Percentiles rank a stretch among this genome's conserved stretches.
Conservation (phyloP, 37 sponge, comb jelly and placozoan species). For the Haliclona indistincta region DNA sequence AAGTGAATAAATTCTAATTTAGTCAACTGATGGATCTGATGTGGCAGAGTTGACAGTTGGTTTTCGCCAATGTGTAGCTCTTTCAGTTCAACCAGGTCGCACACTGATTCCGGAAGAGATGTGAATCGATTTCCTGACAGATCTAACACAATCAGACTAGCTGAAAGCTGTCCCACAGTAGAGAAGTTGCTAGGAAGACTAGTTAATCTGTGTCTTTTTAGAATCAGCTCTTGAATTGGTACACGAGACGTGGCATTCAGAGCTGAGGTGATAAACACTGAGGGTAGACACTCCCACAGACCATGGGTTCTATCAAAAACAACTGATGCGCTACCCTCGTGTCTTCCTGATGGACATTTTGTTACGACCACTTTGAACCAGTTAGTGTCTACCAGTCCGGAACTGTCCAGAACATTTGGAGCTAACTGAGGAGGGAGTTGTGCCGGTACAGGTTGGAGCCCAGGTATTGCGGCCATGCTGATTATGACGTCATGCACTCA, state of each 20-base stretch:
- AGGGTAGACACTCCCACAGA: slow-evolving; percentile 31
- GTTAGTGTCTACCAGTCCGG: slow-evolving; percentile 24
- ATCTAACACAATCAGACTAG: slow-evolving; percentile 27
- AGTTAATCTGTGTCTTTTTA: slow-evolving; percentile 24
- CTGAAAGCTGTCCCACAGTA: background rate
- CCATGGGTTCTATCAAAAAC: slow-evolving; percentile 29
- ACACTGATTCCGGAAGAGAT: slow-evolving; percentile 25
- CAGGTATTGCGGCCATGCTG: no score
- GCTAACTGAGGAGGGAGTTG: background rate
- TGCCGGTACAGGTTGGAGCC: no score
- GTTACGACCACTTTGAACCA: slow-evolving; percentile 54
- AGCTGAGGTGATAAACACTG: slow-evolving; percentile 45
- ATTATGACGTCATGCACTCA: background rate
- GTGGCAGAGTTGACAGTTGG: slow-evolving; percentile 17
- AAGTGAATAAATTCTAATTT: slow-evolving; percentile 16
- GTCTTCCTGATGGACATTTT: slow-evolving; percentile 33
- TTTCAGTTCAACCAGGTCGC: slow-evolving; percentile 18
- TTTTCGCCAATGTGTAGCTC: slow-evolving; percentile 33
- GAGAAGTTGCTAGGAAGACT: slow-evolving; percentile 30
- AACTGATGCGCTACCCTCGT: slow-evolving; percentile 46
- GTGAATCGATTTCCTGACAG: slow-evolving; percentile 42
- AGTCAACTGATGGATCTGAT: slow-evolving; percentile 8
- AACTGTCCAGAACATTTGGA: background rate
- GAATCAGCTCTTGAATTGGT: slow-evolving; percentile 31
- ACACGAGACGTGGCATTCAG: slow-evolving; percentile 9